Percentiles rank a stretch among this genome's conserved stretches.
phyloP scores from a whole-genome alignment of 1,140 invertebrate species.

The Drosophila prosaltans region DNA sequence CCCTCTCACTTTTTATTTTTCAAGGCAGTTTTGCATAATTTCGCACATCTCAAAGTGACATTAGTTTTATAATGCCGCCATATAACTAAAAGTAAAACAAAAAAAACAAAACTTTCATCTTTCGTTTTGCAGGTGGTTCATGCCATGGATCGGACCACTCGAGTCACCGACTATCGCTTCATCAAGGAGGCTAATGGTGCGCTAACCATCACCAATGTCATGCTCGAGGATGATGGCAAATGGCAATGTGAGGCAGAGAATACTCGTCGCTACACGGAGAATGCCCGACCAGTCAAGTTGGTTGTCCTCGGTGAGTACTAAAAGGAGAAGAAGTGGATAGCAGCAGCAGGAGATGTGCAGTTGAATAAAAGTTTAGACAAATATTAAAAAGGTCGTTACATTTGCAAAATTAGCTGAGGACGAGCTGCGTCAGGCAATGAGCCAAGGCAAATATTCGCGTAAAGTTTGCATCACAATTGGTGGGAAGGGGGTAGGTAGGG shows the following conservation, averaged over 20 bases:
- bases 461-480: constrained; percentile 24
- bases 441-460: constrained; percentile 36
- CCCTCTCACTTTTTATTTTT: neutral
- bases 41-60: constrained; percentile 42
- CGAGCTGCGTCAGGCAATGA: constrained; percentile 28
- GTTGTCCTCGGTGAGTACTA: constrained; percentile 87
- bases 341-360: too few relatives aligned
- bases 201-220: constrained; percentile 87
- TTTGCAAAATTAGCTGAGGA: constrained; percentile 62
- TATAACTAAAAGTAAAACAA: too few relatives aligned
- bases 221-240: constrained; percentile 88
- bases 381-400: constrained; percentile 56
- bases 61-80: constrained; percentile 53
- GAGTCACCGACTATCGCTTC: constrained; percentile 85
- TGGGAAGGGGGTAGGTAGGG: neutral
- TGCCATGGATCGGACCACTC: constrained; percentile 84
- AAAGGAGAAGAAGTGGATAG: neutral
- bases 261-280: constrained; percentile 85
- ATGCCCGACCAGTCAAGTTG: constrained; percentile 86
- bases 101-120: constrained; percentile 14
- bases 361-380: constrained; percentile 52
- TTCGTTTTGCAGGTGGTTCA: constrained; percentile 82
- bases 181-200: constrained; percentile 85
- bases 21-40: constrained; percentile 55
- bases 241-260: constrained; percentile 88